phyloP scores from a whole-genome alignment of 2,888 invertebrate species.

The Pollenia amentaria region DNA sequence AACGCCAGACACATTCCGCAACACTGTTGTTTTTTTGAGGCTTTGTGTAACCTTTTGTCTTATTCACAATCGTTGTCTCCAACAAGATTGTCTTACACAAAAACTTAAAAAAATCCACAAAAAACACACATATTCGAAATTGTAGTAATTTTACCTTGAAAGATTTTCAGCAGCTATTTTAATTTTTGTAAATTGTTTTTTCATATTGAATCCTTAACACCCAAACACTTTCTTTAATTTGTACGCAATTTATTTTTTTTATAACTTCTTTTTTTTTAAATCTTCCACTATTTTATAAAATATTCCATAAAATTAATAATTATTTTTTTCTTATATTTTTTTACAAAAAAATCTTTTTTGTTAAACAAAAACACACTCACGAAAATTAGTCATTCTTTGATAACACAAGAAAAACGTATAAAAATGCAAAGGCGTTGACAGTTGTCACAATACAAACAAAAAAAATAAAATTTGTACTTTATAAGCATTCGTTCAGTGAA shows the following conservation, averaged over 20 bases:
- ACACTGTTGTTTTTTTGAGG: conserved; percentile 15
- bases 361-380: conserved; percentile 74
- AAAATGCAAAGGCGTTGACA: conserved; percentile 72
- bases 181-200: conserved; percentile 84
- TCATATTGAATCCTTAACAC: conserved; percentile 79
- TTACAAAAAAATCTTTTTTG: conserved; percentile 51
- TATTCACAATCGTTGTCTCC: not conserved
- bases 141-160: conserved; percentile 80
- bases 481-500: conserved; percentile 33
- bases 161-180: conserved; percentile 84
- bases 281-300: conserved; percentile 58
- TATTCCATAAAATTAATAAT: conserved; percentile 51
- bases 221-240: conserved; percentile 32
- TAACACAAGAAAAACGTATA: conserved; percentile 74
- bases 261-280: conserved; percentile 54
- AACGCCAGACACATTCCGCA: conserved; percentile 58
- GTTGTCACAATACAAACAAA: conserved; percentile 57
- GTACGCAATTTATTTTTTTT: conserved; percentile 44
- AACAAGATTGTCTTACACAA: conserved; percentile 47
- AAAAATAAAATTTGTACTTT: conserved; percentile 55
- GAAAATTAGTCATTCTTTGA: conserved; percentile 77
- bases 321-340: conserved; percentile 42
- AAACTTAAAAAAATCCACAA: conserved; percentile 20
- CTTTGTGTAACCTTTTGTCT: conserved; percentile 17
- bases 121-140: conserved; percentile 39